These are phyloP conservation scores for Falco concolor DNA, from an alignment of 2,797 vertebrate genomes.

Conservation along the genomic window DNA sequence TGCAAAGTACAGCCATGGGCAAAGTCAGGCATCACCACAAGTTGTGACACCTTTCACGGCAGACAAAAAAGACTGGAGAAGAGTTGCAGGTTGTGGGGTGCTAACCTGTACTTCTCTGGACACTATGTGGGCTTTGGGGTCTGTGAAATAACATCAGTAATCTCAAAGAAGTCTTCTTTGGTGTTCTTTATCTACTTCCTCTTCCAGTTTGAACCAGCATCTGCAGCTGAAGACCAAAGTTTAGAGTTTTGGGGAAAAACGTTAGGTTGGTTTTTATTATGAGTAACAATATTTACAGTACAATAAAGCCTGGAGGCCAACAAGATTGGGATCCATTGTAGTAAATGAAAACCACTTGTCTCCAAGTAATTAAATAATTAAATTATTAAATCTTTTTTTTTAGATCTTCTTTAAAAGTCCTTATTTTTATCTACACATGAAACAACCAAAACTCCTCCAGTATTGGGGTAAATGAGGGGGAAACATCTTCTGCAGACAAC, in stretches of 20 bases:
- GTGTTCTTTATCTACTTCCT: neutral
- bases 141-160: neutral
- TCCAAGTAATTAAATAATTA: slow-evolving; percentile 56
- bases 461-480: neutral
- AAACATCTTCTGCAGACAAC: neutral
- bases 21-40: neutral
- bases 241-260: slow-evolving; percentile 20
- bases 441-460: slow-evolving; percentile 4
- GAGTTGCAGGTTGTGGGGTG: neutral
- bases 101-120: neutral
- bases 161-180: neutral
- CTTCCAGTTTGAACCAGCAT: neutral
- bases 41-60: neutral
- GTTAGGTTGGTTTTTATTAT: slow-evolving; percentile 20
- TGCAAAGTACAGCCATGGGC: neutral
- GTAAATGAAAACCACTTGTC: slow-evolving; percentile 57
- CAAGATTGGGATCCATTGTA: slow-evolving; percentile 54
- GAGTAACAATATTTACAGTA: slow-evolving; percentile 60
- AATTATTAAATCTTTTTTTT: slow-evolving; percentile 26
- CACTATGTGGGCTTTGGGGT: neutral
- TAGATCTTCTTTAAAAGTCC: slow-evolving; percentile 28
- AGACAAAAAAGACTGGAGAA: neutral
- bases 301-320: slow-evolving; percentile 51
- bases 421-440: slow-evolving; percentile 30
- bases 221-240: neutral